These are phyloP conservation scores for Morpho achilles DNA, from an alignment of 2,888 invertebrate genomes.

Conservation along the genomic window DNA sequence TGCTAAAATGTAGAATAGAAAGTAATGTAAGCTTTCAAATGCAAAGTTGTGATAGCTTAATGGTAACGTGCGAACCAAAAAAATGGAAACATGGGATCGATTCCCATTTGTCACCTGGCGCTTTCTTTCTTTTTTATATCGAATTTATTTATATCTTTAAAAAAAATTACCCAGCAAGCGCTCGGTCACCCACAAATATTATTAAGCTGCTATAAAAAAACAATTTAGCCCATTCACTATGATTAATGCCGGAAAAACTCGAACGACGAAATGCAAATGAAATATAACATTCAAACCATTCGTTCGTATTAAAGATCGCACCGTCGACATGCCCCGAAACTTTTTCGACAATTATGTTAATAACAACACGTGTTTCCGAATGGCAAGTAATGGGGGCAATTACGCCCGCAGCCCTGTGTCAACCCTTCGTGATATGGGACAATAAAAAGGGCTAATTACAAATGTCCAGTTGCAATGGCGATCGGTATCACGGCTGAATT, in stretches of 20 bases:
- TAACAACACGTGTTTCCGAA: constrained; percentile 29
- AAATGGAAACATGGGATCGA: too few relatives aligned
- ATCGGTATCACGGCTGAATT: constrained; percentile 30
- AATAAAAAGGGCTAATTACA: constrained; percentile 34
- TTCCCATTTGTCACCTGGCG: too few relatives aligned
- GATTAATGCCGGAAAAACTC: background rate
- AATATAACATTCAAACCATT: constrained; percentile 6
- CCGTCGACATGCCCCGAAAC: constrained; percentile 12
- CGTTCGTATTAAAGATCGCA: constrained; percentile 13
- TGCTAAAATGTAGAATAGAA: too few relatives aligned
- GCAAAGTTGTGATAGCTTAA: too few relatives aligned
- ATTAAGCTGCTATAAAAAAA: too few relatives aligned
- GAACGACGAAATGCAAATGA: background rate
- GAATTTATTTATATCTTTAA: too few relatives aligned
- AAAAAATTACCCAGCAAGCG: too few relatives aligned
- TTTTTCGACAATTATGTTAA: constrained; percentile 29
- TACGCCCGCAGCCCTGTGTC: constrained; percentile 18
- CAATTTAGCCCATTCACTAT: too few relatives aligned
- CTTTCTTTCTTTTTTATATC: too few relatives aligned
- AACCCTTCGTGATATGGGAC: constrained; percentile 31
- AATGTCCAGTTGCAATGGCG: constrained; percentile 31
- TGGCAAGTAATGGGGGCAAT: constrained; percentile 25
- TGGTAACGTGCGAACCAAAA: too few relatives aligned
- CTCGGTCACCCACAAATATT: too few relatives aligned
- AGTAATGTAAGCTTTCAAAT: too few relatives aligned